A percentile compares a stretch with the other conserved stretches of the same genome.
Conservation (phyloP, 2,113 vertebrate genomes). For the Austrofundulus limnaeus region DNA sequence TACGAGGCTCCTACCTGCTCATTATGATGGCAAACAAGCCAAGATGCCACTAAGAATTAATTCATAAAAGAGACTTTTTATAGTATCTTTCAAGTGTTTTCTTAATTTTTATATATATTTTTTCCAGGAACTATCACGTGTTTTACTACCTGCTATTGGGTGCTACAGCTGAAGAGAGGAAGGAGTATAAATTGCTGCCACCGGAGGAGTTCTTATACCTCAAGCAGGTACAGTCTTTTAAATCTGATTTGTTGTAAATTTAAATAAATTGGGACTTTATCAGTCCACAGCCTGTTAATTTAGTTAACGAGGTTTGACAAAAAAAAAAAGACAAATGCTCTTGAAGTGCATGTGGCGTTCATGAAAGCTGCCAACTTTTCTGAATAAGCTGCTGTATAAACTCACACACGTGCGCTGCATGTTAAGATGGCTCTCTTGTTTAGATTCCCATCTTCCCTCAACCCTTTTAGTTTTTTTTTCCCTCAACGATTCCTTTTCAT, state of each 20-base stretch:
- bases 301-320: slow-evolving; percentile 17
- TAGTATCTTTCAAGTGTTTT: neutral
- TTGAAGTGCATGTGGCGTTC: slow-evolving; percentile 22
- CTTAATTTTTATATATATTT: too few species aligned
- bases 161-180: slow-evolving; percentile 87
- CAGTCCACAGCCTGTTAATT: neutral
- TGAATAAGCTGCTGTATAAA: slow-evolving; percentile 41
- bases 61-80: neutral
- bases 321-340: slow-evolving; percentile 9
- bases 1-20: neutral
- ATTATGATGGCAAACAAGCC: too few species aligned
- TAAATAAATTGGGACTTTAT: neutral
- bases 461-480: too few species aligned
- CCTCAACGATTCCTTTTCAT: neutral
- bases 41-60: too few species aligned
- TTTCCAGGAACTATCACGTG: slow-evolving; percentile 93
- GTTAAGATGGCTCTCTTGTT: slow-evolving; percentile 47
- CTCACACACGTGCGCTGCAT: slow-evolving; percentile 54
- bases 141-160: slow-evolving; percentile 98
- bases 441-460: slow-evolving; percentile 13
- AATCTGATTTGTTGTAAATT: neutral
- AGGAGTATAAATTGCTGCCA: slow-evolving; percentile 91
- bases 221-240: slow-evolving; percentile 86
- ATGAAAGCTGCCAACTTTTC: slow-evolving; percentile 18
- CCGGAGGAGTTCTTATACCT: slow-evolving; percentile 99